Conservation (phyloP, 2,888 invertebrate genomes). For the Acheta domesticus region DNA sequence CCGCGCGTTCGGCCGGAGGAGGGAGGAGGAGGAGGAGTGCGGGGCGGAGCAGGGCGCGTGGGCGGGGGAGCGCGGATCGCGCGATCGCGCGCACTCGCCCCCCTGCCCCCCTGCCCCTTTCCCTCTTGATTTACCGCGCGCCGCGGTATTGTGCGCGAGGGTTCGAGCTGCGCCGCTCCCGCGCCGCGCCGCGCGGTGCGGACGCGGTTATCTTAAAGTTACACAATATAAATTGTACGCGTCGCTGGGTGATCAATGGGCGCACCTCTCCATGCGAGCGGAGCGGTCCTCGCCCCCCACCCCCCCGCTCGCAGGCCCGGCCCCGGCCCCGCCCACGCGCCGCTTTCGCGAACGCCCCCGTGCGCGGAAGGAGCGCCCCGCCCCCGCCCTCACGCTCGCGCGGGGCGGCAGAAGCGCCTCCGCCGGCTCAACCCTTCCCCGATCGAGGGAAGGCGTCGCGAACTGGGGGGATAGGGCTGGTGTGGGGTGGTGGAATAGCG, state of each 20-base stretch:
- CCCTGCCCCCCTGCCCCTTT: background rate
- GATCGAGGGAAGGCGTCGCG: too few species aligned
- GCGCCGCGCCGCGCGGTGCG: background rate
- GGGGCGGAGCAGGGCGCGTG: background rate
- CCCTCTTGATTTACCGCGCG: constrained; percentile 5
- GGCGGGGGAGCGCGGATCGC: background rate
- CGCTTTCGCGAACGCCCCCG: too few species aligned
- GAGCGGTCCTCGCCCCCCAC: too few species aligned
- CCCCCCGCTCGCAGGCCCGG: too few species aligned
- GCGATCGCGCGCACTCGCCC: background rate
- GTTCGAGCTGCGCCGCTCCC: background rate
- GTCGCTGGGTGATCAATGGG: background rate
- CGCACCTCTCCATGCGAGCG: background rate
- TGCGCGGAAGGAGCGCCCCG: too few species aligned
- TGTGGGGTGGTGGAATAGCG: too few species aligned
- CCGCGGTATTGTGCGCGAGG: background rate
- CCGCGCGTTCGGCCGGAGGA: too few species aligned
- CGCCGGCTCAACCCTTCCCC: too few species aligned
- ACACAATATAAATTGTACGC: constrained; percentile 3
- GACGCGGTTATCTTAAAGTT: constrained; percentile 10
- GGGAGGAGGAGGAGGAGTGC: background rate
- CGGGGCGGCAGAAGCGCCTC: too few species aligned
- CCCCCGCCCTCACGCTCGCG: too few species aligned
- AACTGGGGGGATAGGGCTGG: too few species aligned
- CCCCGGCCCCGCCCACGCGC: too few species aligned